Evolutionary conservation across 2,888 invertebrate genomes (phyloP), one percentile per base, ranked within the genome.

Genomic region (Thecocarcelia acutangulata): DNA sequence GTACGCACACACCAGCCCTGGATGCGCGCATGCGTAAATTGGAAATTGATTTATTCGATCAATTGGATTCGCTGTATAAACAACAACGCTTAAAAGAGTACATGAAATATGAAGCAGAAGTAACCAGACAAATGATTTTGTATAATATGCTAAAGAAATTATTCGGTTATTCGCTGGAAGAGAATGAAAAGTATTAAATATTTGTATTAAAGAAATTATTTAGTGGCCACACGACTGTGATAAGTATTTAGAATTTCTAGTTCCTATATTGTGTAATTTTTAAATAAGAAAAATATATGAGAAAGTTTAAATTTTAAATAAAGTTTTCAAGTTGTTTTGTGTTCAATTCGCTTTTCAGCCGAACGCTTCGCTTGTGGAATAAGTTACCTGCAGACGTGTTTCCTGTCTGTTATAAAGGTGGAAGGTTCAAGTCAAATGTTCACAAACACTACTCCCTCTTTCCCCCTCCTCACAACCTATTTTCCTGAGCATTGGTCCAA

Each of bases 61-160:
- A 88, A 42, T 80, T 89, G 56, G 88, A 88, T 75, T 63, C 72
- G n/a, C 83, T 89, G 17, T 89, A 85, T 42, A 85, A 87, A 76
- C 81, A 87, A 70, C 80, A 89, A 54, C 86, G 88, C 1, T 81
- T 89, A 63, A 76, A 85, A 61, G 88, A 89, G 64, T 89, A 88
- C 52, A 89, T 89, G 86, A 85, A 85, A 58, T 89, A 89, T 24
- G 89, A 89, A 70, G 85, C 86, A 64, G 88, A 88, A 83, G 89
- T 89, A 54, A 86, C 88, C 21, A 85, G 87, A 46, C 89, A 89
- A 86, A 87, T 89, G 88, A 86, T 89, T 58, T 83, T 89, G 58
- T 89, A 89, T 50, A 88, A 86, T 70, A 86, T 89, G 87, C 80
- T 89, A 11, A 89, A 89, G 85, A 85, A 87, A 68, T 83, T 89